Evolutionary conservation across 1,140 invertebrate genomes (phyloP).

Genomic region (Eurosta solidaginis): DNA sequence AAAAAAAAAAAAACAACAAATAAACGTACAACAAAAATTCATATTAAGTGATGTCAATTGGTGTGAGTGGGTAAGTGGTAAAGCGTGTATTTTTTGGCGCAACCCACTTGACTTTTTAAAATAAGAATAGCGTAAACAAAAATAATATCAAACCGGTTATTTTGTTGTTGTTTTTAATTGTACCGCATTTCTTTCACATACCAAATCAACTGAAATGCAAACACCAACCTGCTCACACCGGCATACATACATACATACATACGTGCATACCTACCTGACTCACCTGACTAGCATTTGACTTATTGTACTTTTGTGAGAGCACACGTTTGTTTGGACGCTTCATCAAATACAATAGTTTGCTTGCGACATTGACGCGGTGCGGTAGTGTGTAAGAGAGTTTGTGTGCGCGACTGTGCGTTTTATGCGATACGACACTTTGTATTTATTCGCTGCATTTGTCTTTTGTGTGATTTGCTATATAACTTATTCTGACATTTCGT

Average conservation of each 20-base stretch:
- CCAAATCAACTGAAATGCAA: not conserved
- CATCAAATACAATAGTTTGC: conserved; percentile 26
- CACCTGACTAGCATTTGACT: conserved; percentile 10
- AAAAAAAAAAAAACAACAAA: not conserved
- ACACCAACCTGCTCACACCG: not conserved
- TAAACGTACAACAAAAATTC: not conserved
- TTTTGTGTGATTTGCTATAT: not conserved
- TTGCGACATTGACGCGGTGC: conserved; percentile 31
- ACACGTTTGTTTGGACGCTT: not conserved
- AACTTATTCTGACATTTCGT: no score
- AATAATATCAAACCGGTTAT: conserved; percentile 17
- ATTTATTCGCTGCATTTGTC: not conserved
- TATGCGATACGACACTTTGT: not conserved
- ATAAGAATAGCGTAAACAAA: not conserved
- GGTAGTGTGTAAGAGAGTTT: conserved; percentile 20
- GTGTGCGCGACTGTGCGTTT: not conserved
- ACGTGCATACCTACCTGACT: not conserved
- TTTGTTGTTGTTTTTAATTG: not conserved
- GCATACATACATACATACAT: not conserved
- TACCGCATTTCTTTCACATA: not conserved
- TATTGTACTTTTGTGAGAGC: conserved; percentile 14
- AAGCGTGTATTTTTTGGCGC: not conserved
- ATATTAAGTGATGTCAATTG: not conserved
- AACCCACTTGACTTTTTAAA: conserved; percentile 15
- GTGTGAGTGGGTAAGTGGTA: not conserved